phyloP scores from a whole-genome alignment of 2,888 invertebrate species.

The Sialis lutaria region DNA sequence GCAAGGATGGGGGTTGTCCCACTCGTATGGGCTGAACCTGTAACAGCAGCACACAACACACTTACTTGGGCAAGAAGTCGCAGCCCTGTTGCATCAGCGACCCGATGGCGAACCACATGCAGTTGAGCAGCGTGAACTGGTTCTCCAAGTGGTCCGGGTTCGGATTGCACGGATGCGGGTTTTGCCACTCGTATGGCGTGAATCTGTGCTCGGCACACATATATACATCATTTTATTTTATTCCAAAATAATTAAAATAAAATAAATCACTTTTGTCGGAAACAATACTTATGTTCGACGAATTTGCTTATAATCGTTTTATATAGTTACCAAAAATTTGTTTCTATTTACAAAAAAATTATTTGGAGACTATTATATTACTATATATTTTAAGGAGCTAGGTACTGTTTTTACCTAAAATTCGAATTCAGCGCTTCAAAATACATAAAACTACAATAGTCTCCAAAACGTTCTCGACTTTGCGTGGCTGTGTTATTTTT shows the following conservation, averaged over 20 bases:
- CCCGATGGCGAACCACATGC: constrained; percentile 95
- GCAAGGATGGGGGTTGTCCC: constrained; percentile 78
- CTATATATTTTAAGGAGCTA: too few relatives aligned
- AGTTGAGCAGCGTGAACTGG: constrained; percentile 82
- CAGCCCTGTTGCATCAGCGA: constrained; percentile 93
- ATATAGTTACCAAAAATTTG: too few relatives aligned
- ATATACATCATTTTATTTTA: background rate
- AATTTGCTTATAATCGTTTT: background rate
- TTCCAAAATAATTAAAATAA: too few relatives aligned
- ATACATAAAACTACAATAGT: too few relatives aligned
- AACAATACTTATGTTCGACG: background rate
- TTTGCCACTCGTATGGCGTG: constrained; percentile 93
- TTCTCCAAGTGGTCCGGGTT: constrained; percentile 71
- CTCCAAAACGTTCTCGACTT: too few relatives aligned
- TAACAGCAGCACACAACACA: constrained; percentile 22
- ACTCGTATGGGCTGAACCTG: constrained; percentile 87
- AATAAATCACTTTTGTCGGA: too few relatives aligned
- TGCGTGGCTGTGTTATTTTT: too few relatives aligned
- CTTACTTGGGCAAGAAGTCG: constrained; percentile 88
- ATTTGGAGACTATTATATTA: too few relatives aligned
- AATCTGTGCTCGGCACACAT: constrained; percentile 39
- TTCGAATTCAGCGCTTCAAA: too few relatives aligned
- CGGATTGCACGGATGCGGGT: constrained; percentile 71
- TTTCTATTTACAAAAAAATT: too few relatives aligned
- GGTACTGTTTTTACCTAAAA: too few relatives aligned